A percentile compares a stretch with the other conserved stretches of the same genome.
phyloP scores from a whole-genome alignment of 2,797 vertebrate genomes.

The Coregonus sp. region DNA sequence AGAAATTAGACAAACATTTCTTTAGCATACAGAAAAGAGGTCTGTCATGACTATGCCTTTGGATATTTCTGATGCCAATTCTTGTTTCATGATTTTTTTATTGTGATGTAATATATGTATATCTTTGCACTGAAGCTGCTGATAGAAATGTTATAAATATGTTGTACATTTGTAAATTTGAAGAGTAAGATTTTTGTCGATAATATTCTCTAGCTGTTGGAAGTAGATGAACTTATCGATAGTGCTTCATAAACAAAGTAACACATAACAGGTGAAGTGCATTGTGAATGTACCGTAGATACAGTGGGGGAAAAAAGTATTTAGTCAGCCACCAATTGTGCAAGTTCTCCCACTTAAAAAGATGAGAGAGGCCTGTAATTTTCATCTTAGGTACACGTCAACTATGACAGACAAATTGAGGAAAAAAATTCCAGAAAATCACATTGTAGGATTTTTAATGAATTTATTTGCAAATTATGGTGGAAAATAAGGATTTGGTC shows the following conservation, averaged over 20 bases:
- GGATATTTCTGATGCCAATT: conserved; percentile 89
- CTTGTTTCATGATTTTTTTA: conserved; percentile 84
- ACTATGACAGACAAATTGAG: too few species aligned
- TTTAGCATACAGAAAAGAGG: conserved; percentile 71
- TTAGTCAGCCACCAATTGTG: too few species aligned
- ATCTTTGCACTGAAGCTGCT: conserved; percentile 98
- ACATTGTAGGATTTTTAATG: too few species aligned
- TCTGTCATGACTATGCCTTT: conserved; percentile 73
- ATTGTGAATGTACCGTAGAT: conserved; percentile 26
- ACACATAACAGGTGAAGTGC: conserved; percentile 53
- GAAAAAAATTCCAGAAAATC: too few species aligned
- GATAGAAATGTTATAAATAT: conserved; percentile 95
- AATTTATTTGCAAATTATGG: too few species aligned
- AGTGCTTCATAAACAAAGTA: conserved; percentile 54
- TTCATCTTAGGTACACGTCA: too few species aligned
- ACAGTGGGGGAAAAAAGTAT: too few species aligned
- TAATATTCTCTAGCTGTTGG: conserved; percentile 74
- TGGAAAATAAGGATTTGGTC: too few species aligned
- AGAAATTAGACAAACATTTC: conserved; percentile 61
- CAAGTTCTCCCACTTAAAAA: too few species aligned
- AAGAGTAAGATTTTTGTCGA: conserved; percentile 83
- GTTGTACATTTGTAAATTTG: conserved; percentile 99
- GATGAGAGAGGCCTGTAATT: too few species aligned
- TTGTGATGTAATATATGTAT: conserved; percentile 93
- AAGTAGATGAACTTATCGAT: conserved; percentile 66